phyloP scores from a whole-genome alignment of 2,888 invertebrate species.

The Coronaproctus castanopsis region DNA sequence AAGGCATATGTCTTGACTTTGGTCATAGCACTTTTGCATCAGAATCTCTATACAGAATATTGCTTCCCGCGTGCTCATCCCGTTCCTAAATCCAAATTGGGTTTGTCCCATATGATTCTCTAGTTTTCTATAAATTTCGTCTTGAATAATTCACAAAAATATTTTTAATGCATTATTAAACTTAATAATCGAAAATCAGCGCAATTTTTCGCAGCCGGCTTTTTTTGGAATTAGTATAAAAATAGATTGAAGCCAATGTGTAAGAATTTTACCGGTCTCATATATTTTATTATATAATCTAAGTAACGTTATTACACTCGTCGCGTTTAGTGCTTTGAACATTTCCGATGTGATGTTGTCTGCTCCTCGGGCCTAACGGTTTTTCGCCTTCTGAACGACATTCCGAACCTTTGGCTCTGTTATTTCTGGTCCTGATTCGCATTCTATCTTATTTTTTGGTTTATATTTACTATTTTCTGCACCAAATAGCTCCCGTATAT shows the following conservation, averaged over 20 bases:
- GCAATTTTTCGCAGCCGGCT: neutral
- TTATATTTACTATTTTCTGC: no score
- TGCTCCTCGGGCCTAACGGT: neutral
- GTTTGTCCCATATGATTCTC: neutral
- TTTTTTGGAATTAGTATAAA: neutral
- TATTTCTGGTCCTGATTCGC: no score
- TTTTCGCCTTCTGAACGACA: neutral
- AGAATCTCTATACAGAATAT: neutral
- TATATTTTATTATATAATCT: neutral
- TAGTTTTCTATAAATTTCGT: neutral
- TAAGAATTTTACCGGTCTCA: neutral
- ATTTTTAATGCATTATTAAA: neutral
- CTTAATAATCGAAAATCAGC: neutral
- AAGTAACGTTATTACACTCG: neutral
- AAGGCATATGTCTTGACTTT: neutral
- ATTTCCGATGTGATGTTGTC: neutral
- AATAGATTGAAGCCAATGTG: neutral
- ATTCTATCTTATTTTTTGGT: no score
- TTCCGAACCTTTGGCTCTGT: neutral
- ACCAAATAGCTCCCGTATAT: no score
- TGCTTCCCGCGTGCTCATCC: neutral
- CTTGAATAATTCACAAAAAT: neutral
- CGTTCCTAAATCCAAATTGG: neutral
- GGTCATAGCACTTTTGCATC: neutral
- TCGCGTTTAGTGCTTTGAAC: neutral